Evolutionary conservation across 2,797 vertebrate species (phyloP), one percentile per base, ranked within the genome.

Genomic region (Lophotriccus pileatus): DNA sequence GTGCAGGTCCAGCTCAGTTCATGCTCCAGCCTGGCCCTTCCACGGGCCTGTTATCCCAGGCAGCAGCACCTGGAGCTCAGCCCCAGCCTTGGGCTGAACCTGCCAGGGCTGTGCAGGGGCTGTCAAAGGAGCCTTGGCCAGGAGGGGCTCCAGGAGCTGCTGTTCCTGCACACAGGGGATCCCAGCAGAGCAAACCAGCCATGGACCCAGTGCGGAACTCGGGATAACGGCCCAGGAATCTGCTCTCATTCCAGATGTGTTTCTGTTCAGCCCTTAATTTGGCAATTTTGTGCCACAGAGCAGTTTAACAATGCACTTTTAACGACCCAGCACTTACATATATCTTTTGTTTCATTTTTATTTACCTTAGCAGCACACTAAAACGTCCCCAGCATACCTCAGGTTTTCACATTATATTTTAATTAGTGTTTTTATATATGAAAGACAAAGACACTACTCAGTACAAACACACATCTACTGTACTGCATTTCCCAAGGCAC

Each of bases 401-500:
- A 72, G 81, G 18, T 91, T 93, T 96, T 96, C 25, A 91, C 92
- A 90, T 96, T 95, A 69, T 80, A 64, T 89, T 96, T 96, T 96
- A 95, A 97, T 96, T 95, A 93, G 89, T 53, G 50, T 43, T 90
- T 93, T 92, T 92, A 59, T 88, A 64, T 70, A 75, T 69, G 87
- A 77, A 91, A 87, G 87, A 95, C 92, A 96, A 94, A 92, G 90
- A 84, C 82, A 5, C 34, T 80, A 68, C 94, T 97, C 85, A 95
- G 74, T 36, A 46, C 94, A 87, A 77, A 67, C 90, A 94, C 84
- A 73, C 64, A 27, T 87, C 88, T 5, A 87, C 90, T 92, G 93
- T 89, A 80, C 87, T 90, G 77, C 83, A 1, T 81, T 87, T 82
- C 94, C 95, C 94, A 84, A 86, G 94, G 95, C 92, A 10, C 53